A percentile compares a stretch with the other conserved stretches of the same genome.
Evolutionary conservation across 2,888 invertebrate species (phyloP).

Genomic region (Meta bourneti): DNA sequence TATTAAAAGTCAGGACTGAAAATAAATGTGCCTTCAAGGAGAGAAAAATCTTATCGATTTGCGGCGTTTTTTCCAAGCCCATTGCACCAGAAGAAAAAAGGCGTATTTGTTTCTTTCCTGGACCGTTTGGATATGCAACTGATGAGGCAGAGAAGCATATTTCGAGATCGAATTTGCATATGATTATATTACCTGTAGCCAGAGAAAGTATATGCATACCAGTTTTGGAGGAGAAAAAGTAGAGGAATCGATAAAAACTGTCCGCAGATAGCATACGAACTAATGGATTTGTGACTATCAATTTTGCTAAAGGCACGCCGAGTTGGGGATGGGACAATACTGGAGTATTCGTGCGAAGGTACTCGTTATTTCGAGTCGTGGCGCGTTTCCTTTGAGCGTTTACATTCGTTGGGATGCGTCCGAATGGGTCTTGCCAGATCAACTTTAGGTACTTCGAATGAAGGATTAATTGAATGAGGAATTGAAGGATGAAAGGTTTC

Average conservation of each 20-base stretch:
- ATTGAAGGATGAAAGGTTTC: no score
- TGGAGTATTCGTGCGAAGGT: no score
- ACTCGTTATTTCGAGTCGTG: no score
- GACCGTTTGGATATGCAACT: conserved; percentile 20
- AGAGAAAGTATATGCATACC: conserved; percentile 21
- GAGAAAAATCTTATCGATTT: conserved; percentile 56
- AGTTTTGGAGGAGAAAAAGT: background rate
- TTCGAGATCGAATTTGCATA: conserved; percentile 59
- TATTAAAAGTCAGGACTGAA: conserved; percentile 60
- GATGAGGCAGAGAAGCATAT: conserved; percentile 28
- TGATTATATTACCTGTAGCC: conserved; percentile 44
- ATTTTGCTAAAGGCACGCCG: conserved; percentile 28
- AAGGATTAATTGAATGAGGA: no score
- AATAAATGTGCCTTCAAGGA: conserved; percentile 57
- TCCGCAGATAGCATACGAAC: background rate
- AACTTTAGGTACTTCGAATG: no score
- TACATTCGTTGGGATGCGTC: no score
- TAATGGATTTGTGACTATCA: conserved; percentile 30
- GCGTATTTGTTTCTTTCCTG: conserved; percentile 44
- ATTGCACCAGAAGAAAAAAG: background rate
- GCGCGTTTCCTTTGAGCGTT: no score
- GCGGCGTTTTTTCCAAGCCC: background rate
- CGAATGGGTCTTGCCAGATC: no score
- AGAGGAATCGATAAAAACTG: conserved; percentile 12
- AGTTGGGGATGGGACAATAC: background rate